Evolutionary conservation across 2,113 vertebrate species (phyloP), one percentile per base, ranked within the genome.

Genomic region (Benthochromis sp.): DNA sequence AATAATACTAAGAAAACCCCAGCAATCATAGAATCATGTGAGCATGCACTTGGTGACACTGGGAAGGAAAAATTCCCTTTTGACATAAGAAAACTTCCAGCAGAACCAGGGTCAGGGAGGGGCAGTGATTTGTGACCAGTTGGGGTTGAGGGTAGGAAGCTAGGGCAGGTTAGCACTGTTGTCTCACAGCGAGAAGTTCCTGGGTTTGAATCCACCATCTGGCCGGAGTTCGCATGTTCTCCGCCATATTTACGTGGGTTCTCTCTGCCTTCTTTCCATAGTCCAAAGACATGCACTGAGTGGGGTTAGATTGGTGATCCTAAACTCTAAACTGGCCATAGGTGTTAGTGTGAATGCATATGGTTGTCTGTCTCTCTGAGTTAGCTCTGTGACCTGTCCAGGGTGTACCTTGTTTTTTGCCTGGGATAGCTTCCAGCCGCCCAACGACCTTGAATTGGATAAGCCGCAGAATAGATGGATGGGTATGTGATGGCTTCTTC

Each of bases 121-220:
- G 10, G 34, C 61, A 66, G 34, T 38, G 17, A 66, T 38, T 12
- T 21, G 61, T 38, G 34, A 66, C 61, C 34, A 66, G 61, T 13
- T 66, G 19, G 31, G 34, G 31, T n/a, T 38, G 61, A 66, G 7
- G 34, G 10, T n/a, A 21, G 4, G 61, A 8, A 8, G 19, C 3
- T 13, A 66, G 7, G 61, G 19, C 19, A 66, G 61, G 61, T 66
- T 66, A 66, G 61, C 61, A 66, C 17, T 38, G 61, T 66, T 66
- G 31, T 19, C 10, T 66, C 17, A 36, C 17, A 36, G 1, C 6
- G 0, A 36, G 31, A 66, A 66, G 61, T 66, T 63, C 2, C 59
- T 63, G 59, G 9, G 59, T 63, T 36, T 66, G 61, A 66, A 38
- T 66, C 34, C 61, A 38, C 10, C 34, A 38, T 38, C 61, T 38